These are phyloP conservation scores for Gallinago undulata DNA, from an alignment of 2,113 vertebrate species.

Conservation along the genomic window DNA sequence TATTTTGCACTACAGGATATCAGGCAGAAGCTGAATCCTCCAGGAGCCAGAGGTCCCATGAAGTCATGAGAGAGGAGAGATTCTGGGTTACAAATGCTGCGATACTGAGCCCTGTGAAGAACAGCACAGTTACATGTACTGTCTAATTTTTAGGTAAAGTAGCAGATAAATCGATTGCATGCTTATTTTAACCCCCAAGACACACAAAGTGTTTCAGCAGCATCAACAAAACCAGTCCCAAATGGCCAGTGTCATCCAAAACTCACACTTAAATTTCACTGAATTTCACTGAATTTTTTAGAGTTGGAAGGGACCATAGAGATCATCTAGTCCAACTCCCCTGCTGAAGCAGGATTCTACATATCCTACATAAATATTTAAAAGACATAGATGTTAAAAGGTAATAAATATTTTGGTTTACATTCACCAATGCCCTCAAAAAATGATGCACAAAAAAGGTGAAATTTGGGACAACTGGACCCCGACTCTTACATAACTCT, in stretches of 20 bases:
- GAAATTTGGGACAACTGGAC: neutral
- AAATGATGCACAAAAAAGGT: neutral
- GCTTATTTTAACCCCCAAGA: neutral
- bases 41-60: neutral
- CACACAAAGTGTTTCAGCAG: neutral
- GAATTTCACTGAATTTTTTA: too few species aligned
- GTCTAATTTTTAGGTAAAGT: neutral
- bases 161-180: neutral
- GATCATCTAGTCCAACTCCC: too few species aligned
- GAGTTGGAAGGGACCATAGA: too few species aligned
- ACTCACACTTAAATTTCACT: neutral
- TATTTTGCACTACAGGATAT: neutral
- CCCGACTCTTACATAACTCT: neutral
- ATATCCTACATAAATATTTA: neutral
- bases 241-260: neutral
- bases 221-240: neutral
- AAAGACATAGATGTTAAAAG: neutral
- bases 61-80: neutral
- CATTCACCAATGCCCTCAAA: neutral
- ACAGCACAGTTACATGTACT: neutral
- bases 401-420: neutral
- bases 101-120: neutral
- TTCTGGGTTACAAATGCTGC: neutral
- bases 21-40: neutral
- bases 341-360: too few species aligned